Evolutionary conservation across 2,113 vertebrate genomes (phyloP), one percentile per base, ranked within the genome.

Genomic region (Vulpes vulpes): DNA sequence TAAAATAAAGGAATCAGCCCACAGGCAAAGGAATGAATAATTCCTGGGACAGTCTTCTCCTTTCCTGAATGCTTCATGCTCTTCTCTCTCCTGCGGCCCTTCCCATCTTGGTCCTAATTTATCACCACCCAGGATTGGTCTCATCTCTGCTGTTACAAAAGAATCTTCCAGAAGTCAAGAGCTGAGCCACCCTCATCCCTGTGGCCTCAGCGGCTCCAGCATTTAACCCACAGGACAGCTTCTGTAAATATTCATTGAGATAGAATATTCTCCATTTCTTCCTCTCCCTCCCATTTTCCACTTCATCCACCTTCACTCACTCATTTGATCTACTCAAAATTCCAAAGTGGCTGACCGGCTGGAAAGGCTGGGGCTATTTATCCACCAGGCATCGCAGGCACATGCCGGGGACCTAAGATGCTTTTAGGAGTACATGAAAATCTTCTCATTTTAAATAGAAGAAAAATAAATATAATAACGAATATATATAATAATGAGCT

Each of bases 1-100:
- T 64, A 55, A 86, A 91, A 65, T 60, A 73, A 91, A 88, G 76
- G 88, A 92, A 25, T 67, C 81, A 25, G 73, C 30, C 53, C 32
- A 25, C 16, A 27, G 79, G 76, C 69, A 76, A 78, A 59, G 43
- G 38, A 76, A 80, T 5, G 76, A 74, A 27, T 27, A 59, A 83
- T 64, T 67, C n/a, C 64, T 12, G 22, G 53, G 53, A 35, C 14
- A 19, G 69, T 67, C 67, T n/a, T 81, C 62, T 81, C 51, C 60
- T 53, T 59, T 35, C 74, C 53, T 59, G 49, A 64, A 59, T 32
- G 32, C 23, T 6, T 83, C 25, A 3, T 62, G 87, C 84, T 78
- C 38, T 71, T 71, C 81, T 43, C 35, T 90, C 38, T 49, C 27
- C 2, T 25, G 60, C 19, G 62, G 38, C 7, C 22, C 53, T 87